Base-by-base conservation (phyloP, 2,797 vertebrate genomes). In the Ptychadena robeensis region DNA sequence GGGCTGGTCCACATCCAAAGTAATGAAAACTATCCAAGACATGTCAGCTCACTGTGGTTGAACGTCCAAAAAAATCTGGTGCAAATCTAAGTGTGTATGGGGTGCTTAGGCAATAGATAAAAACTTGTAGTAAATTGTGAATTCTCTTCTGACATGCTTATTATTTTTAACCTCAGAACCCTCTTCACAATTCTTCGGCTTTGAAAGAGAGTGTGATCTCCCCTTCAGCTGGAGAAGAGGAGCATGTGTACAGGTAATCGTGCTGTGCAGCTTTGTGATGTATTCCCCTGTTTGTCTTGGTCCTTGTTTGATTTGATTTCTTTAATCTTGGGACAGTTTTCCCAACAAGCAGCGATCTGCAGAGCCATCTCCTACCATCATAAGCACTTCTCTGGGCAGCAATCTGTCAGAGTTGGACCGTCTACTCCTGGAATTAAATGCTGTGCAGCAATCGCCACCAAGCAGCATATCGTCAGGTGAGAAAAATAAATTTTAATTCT, bases 341-440 rank as follows among this genome's bases (percentile, higher is more conserved):
- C 98, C 97, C 12, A 98, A 99, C 89, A 99, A 99, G 90, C 97
- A 95, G 91, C 99, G 98, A 90, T 95, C 96, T 22, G 87, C 94
- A 0, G 96, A 98, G 77, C 93, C 95, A 0, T 96, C 97, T 6
- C 93, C 96, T 0, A 91, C 94, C 2, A 91, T 96, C 88, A 97
- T 96, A 95, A 96, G 94, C 82, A 93, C 96, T 31, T 96, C 94
- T 6, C 87, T 98, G 89, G 98, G 97, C 86, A 97, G 94, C 86
- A 99, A 99, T 91, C 93, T 99, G 28, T 98, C 98, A 0, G 97
- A 99, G 91, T 94, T 99, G 27, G 98, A 99, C 92, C 93, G 97
- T 34, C 94, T 99, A 76, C 93, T 99, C 73, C 90, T 98, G 89
- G 98, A 99, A 83, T 94, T 99, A 67, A 99, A 99, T 0, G 96